Percentiles rank a stretch among this genome's conserved stretches.
phyloP scores from a whole-genome alignment of 1,140 invertebrate species.

The Leptinotarsa lineolata region DNA sequence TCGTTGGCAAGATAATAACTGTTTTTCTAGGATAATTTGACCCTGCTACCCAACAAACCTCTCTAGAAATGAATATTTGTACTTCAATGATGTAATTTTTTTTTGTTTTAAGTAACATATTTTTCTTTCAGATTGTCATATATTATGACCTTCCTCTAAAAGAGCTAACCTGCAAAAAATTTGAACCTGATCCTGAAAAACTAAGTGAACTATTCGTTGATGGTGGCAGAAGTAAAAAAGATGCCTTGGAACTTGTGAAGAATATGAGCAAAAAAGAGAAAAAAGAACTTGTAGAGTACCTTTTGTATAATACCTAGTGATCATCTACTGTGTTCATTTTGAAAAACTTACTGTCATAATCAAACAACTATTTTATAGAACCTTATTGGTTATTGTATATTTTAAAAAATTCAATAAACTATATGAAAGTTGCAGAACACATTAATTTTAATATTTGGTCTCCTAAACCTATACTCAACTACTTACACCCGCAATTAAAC shows the following conservation, averaged over 20 bases:
- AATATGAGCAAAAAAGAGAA: slow-evolving; percentile 45
- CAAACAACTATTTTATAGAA: no score
- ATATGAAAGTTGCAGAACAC: no score
- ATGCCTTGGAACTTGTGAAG: slow-evolving; percentile 39
- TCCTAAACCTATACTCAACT: no score
- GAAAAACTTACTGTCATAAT: no score
- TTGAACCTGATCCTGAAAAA: slow-evolving; percentile 43
- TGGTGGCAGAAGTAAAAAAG: slow-evolving; percentile 28
- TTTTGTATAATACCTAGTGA: slow-evolving; percentile 47
- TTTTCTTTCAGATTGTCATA: slow-evolving; percentile 46
- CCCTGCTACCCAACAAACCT: no score
- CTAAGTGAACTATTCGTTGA: slow-evolving; percentile 38
- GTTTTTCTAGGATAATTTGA: not conserved
- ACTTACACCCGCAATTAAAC: no score
- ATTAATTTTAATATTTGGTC: no score
- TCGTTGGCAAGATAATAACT: not conserved
- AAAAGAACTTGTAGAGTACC: slow-evolving; percentile 48
- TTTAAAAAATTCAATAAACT: no score
- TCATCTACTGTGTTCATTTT: not conserved
- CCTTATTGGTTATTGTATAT: no score
- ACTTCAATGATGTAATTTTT: no score
- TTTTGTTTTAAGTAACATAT: no score
- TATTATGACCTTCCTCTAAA: slow-evolving; percentile 54
- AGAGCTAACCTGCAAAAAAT: slow-evolving; percentile 47
- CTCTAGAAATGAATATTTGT: no score